Evolutionary conservation across 2,113 vertebrate genomes (phyloP), one percentile per base, ranked within the genome.

Genomic region (Calcarius ornatus): DNA sequence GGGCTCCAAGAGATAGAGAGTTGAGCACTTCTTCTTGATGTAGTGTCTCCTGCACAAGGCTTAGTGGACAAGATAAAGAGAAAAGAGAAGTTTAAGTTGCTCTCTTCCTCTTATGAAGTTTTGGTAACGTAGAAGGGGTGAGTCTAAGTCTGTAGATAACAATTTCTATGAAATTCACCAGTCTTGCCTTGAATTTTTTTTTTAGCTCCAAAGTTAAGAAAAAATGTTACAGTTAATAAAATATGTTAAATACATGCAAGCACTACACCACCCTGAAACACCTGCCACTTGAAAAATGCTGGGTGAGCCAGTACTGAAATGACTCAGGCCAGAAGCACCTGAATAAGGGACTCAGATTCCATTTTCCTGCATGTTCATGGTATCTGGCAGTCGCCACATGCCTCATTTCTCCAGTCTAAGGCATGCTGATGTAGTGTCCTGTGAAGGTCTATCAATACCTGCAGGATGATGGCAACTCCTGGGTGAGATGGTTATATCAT

Each of bases 331-430:
- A 57, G 63, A 69, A 90, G 28, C 42, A 17, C 20, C 50, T 37
- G 10, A 51, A 1, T 23, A 19, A 80, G 48, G 22, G 38, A 59
- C 70, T 82, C 19, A 19, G 37, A 28, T 59, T 57, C 42, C 2
- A 10, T 5, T 69, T 86, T 45, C 48, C 45, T 42, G 27, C 1
- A 0, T 12, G 17, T 54, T 70, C 2, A 1, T 40, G 38, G 60
- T 10, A 3, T 0, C 0, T 8, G 6, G 35, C 24, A 21, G 72
- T 56, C 54, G 12, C 51, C n/a, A 16, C 0, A 0, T n/a, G 40
- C 42, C 33, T 40, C 15, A 5, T 64, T 48, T 82, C 66, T 82
- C 30, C 31, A 40, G 21, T 31, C n/a, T 27, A 57, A 76, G n/a
- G 37, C 25, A 18, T 8, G 8, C 8, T 60, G 66, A 31, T 2